Conservation (phyloP, 2,888 invertebrate species). For the Selenia dentaria region DNA sequence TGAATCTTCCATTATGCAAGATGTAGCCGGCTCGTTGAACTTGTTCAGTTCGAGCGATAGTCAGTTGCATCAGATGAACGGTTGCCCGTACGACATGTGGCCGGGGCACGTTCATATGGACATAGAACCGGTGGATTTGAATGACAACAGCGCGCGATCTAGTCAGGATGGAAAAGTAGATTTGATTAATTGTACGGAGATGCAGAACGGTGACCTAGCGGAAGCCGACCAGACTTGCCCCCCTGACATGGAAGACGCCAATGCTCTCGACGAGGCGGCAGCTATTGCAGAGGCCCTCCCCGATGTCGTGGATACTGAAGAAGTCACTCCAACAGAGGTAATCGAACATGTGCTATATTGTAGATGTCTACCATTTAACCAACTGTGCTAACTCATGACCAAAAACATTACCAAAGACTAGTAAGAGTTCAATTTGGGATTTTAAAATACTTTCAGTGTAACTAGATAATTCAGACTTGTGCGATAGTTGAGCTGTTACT, state of each 20-base stretch:
- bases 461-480: no score
- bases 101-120: constrained; percentile 68
- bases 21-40: constrained; percentile 75
- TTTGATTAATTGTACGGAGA: constrained; percentile 76
- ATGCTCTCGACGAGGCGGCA: constrained; percentile 44
- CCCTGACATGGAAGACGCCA: constrained; percentile 51
- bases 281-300: constrained; percentile 64
- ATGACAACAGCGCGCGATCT: constrained; percentile 60
- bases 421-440: no score
- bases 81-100: constrained; percentile 75
- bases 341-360: constrained; percentile 75
- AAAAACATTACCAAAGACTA: no score
- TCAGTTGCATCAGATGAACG: constrained; percentile 64
- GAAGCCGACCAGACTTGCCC: constrained; percentile 92
- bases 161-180: constrained; percentile 75
- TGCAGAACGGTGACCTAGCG: constrained; percentile 90
- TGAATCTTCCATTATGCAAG: constrained; percentile 68
- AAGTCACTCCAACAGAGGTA: constrained; percentile 81
- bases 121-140: constrained; percentile 55
- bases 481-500: no score
- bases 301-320: constrained; percentile 79
- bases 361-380: constrained; percentile 72
- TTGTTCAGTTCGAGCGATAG: constrained; percentile 68
- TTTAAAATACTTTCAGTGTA: no score
- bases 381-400: constrained; percentile 20